These are phyloP conservation scores for Drosophila pseudotalamancana DNA, from an alignment of 2,888 invertebrate genomes.

Conservation along the genomic window DNA sequence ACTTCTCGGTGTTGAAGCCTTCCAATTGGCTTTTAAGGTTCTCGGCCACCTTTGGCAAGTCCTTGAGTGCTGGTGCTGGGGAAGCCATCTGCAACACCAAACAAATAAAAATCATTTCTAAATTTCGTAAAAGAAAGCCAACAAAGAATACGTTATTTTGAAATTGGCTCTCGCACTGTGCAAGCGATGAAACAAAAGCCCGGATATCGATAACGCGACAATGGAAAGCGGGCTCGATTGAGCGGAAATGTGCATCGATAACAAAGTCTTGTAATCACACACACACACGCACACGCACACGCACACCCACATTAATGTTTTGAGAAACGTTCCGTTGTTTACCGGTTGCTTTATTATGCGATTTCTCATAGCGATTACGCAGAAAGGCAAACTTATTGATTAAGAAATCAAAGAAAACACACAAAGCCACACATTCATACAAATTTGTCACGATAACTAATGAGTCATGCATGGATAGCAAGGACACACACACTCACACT, in stretches of 20 bases:
- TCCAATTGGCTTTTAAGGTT: slow-evolving; percentile 96
- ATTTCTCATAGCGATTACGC: slow-evolving; percentile 57
- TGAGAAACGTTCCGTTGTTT: slow-evolving; percentile 43
- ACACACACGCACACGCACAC: not conserved
- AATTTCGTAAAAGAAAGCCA: too few species aligned
- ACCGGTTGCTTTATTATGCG: slow-evolving; percentile 50
- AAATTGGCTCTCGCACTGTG: too few species aligned
- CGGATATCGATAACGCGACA: slow-evolving; percentile 41
- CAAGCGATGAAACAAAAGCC: slow-evolving; percentile 6
- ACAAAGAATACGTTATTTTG: not conserved
- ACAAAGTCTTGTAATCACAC: slow-evolving; percentile 7
- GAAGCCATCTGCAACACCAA: slow-evolving; percentile 71
- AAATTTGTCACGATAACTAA: slow-evolving; percentile 39
- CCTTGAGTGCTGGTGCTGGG: slow-evolving; percentile 91
- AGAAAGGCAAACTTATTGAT: slow-evolving; percentile 35
- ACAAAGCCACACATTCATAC: slow-evolving; percentile 9
- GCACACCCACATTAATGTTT: not conserved
- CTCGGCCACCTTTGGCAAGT: slow-evolving; percentile 94
- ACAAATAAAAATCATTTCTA: not conserved
- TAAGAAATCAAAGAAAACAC: slow-evolving; percentile 28
- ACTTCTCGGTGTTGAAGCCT: slow-evolving; percentile 93
- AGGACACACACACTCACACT: slow-evolving; percentile 32
- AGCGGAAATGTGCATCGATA: slow-evolving; percentile 50
- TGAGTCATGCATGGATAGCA: slow-evolving; percentile 41
- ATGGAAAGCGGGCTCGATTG: slow-evolving; percentile 22